phyloP scores from a whole-genome alignment of 2,888 invertebrate species.

The Stenotaenia linearis region DNA sequence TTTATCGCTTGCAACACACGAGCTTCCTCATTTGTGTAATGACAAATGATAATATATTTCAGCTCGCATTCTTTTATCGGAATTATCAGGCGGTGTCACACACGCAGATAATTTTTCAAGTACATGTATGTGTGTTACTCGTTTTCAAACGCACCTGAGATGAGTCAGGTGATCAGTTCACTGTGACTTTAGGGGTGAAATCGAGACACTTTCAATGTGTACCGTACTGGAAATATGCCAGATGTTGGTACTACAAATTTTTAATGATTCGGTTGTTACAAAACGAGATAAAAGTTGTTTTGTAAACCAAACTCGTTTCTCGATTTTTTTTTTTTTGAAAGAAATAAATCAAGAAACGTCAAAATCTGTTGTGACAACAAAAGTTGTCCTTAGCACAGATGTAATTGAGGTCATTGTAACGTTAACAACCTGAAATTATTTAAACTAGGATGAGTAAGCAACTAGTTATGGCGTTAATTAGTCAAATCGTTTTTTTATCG shows the following conservation, averaged over 20 bases:
- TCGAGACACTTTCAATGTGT: background rate
- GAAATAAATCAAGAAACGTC: too few species aligned
- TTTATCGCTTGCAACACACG: background rate
- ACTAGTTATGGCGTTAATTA: background rate
- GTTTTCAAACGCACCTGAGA: background rate
- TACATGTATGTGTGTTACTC: background rate
- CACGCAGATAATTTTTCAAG: background rate
- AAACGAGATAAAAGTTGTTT: too few species aligned
- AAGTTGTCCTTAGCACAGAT: background rate
- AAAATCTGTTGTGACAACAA: too few species aligned
- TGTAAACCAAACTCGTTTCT: too few species aligned
- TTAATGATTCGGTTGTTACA: background rate
- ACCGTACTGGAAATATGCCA: background rate
- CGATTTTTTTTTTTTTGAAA: too few species aligned
- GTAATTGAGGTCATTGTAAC: background rate
- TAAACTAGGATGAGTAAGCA: too few species aligned
- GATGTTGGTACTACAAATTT: background rate
- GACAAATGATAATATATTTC: background rate
- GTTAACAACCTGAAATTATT: too few species aligned
- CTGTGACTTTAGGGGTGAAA: constrained; percentile 1
- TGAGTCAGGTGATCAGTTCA: constrained; percentile 12
- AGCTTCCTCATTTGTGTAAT: background rate
- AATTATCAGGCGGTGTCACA: background rate
- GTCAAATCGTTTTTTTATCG: background rate
- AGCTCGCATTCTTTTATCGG: background rate